phyloP scores from a whole-genome alignment of 2,888 invertebrate genomes.

The Apamea anceps region DNA sequence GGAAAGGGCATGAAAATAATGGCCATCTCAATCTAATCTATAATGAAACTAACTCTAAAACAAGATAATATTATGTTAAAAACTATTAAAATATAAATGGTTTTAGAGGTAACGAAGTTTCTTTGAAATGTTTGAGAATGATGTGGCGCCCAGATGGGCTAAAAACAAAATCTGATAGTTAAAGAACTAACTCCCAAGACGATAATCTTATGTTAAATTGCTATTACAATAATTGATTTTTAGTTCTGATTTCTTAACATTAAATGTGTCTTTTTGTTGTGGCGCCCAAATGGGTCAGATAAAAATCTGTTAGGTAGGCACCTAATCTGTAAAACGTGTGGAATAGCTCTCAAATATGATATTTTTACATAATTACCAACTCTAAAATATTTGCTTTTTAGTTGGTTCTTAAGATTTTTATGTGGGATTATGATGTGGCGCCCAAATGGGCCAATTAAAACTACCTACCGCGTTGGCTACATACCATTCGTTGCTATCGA shows the following conservation, averaged over 20 bases:
- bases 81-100: not conserved
- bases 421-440: not conserved
- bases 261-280: not conserved
- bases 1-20: not conserved
- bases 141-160: not conserved
- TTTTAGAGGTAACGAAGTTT: not conserved
- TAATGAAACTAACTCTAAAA: not conserved
- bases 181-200: not conserved
- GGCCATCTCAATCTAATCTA: not conserved
- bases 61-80: not conserved
- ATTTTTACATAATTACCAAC: not conserved
- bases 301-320: not conserved
- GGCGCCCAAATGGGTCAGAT: slow-evolving; percentile 3
- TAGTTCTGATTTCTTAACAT: not conserved
- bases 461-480: not conserved
- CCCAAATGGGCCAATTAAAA: slow-evolving; percentile 10
- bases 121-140: not conserved
- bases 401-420: not conserved
- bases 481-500: not conserved
- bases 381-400: not conserved
- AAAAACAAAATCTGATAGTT: not conserved
- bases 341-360: not conserved
- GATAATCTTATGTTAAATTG: not conserved
- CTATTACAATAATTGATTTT: not conserved
- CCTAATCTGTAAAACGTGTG: not conserved